Conservation (phyloP, 2,113 vertebrate species). For the Gasterosteus aculeatus region DNA sequence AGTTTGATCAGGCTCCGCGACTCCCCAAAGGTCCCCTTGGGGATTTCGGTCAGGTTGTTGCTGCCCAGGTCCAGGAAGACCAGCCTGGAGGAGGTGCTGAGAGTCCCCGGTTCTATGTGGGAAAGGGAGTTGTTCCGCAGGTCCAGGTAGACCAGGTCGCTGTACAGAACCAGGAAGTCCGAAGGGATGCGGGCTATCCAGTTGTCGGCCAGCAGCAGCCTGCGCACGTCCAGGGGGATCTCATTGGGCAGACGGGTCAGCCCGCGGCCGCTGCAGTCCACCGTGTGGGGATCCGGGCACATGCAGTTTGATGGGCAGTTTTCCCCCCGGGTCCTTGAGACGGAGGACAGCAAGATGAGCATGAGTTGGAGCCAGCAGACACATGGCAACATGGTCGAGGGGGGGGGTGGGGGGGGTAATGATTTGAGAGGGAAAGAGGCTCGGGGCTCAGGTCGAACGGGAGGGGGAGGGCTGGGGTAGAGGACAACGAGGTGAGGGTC, state of each 20-base stretch:
- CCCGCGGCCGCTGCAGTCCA: constrained; percentile 92
- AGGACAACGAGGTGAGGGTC: constrained; percentile 64
- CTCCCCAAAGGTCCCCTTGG: constrained; percentile 88
- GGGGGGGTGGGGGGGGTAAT: constrained; percentile 58
- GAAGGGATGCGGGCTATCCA: constrained; percentile 91
- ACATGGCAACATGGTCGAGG: constrained; percentile 86
- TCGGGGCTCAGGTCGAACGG: constrained; percentile 51
- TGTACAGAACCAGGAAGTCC: constrained; percentile 96
- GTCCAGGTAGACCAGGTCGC: constrained; percentile 96
- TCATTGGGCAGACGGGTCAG: constrained; percentile 89
- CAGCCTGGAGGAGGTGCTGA: constrained; percentile 92
- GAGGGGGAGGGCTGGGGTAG: constrained; percentile 47
- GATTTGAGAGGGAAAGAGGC: constrained; percentile 60
- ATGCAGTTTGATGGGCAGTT: constrained; percentile 88
- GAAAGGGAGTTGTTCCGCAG: constrained; percentile 95
- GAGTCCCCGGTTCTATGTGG: constrained; percentile 89
- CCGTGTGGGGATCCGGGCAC: constrained; percentile 93
- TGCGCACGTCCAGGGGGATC: constrained; percentile 93
- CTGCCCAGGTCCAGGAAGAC: constrained; percentile 94
- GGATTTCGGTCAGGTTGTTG: constrained; percentile 94
- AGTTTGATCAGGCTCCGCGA: constrained; percentile 91
- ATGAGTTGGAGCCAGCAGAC: constrained; percentile 79
- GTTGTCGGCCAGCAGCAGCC: constrained; percentile 93
- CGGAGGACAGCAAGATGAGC: constrained; percentile 78
- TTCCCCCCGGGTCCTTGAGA: constrained; percentile 79